Conservation (phyloP, 2,797 vertebrate species). For the Sebastes diploproa region DNA sequence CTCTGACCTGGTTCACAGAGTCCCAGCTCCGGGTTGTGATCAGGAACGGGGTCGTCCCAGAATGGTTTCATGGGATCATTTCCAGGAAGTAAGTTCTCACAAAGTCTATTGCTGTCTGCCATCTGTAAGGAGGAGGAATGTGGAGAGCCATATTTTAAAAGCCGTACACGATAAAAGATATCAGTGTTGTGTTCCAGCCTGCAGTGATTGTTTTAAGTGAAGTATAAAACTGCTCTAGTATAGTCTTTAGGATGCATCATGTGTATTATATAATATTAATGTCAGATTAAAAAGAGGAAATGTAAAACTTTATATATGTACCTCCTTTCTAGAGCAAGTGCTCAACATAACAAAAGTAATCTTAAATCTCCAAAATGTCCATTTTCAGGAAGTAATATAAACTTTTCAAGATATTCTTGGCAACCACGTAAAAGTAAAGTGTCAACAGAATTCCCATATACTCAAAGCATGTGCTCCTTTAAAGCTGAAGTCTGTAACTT, state of each 20-base stretch:
- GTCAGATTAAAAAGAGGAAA: background rate
- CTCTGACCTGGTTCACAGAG: conserved; percentile 79
- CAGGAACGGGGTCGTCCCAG: conserved; percentile 72
- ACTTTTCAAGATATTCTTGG: background rate
- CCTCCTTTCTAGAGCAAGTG: background rate
- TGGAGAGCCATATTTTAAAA: background rate
- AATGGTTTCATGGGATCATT: conserved; percentile 89
- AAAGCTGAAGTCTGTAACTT: background rate
- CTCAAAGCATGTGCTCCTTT: background rate
- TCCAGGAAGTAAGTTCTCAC: conserved; percentile 84
- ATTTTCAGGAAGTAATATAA: background rate
- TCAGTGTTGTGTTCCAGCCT: background rate
- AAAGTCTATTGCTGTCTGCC: background rate
- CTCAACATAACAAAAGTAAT: background rate
- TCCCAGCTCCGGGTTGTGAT: conserved; percentile 77
- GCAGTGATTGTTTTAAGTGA: background rate
- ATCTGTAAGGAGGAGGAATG: conserved; percentile 10
- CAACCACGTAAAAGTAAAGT: background rate
- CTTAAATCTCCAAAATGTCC: background rate
- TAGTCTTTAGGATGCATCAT: background rate
- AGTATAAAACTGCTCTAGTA: background rate
- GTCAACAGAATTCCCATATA: background rate
- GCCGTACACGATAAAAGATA: background rate
- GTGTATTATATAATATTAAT: background rate
- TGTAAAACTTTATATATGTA: background rate